Evolutionary conservation across 2,888 invertebrate species (phyloP).

Genomic region (Rhagonycha fulva): DNA sequence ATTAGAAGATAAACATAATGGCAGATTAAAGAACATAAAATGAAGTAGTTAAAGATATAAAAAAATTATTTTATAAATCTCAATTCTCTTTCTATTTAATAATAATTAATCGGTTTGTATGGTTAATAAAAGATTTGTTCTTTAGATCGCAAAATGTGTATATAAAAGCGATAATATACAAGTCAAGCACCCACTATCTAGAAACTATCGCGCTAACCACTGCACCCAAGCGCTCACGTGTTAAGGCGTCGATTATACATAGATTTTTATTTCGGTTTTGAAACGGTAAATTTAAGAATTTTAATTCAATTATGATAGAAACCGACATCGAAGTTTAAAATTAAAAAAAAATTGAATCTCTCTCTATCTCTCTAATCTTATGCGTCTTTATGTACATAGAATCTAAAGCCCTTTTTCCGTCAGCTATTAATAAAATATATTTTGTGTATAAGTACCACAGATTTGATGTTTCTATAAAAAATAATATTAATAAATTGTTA

Average conservation of each 20-base stretch:
- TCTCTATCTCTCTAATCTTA: slow-evolving; percentile 3
- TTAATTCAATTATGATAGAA: slow-evolving; percentile 1
- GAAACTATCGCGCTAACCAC: neutral
- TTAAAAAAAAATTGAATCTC: slow-evolving; percentile 14
- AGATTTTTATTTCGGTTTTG: neutral
- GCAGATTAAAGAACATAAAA: neutral
- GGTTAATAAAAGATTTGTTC: neutral
- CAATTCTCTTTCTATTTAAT: neutral
- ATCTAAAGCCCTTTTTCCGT: slow-evolving; percentile 25
- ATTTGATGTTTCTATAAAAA: slow-evolving; percentile 11
- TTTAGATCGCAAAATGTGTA: neutral
- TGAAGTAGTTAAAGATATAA: neutral
- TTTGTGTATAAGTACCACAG: slow-evolving; percentile 13
- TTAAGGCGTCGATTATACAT: neutral
- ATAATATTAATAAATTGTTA: slow-evolving; percentile 13
- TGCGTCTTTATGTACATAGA: slow-evolving; percentile 22
- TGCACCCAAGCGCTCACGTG: neutral
- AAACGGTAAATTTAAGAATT: neutral
- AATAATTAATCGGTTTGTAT: neutral
- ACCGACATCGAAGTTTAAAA: slow-evolving; percentile 33
- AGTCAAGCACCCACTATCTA: neutral
- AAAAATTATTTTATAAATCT: neutral
- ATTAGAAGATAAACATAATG: neutral
- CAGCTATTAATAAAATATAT: slow-evolving; percentile 14
- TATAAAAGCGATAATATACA: neutral